Evolutionary conservation across 1,140 invertebrate genomes (phyloP).

Genomic region (Drosophila seguyi): DNA sequence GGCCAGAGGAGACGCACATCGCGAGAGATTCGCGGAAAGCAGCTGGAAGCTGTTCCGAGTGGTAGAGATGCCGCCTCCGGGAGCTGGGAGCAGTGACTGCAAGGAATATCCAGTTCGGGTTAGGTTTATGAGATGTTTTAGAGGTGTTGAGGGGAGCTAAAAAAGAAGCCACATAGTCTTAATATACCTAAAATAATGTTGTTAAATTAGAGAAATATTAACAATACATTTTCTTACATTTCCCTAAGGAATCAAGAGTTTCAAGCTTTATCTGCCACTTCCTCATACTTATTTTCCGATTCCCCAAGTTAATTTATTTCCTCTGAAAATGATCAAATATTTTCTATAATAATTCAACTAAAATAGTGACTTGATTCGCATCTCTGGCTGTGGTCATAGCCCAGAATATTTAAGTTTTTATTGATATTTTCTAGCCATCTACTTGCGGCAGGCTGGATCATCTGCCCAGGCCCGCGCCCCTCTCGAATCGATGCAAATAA

Average conservation of each 20-base stretch:
- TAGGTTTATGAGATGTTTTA: neutral
- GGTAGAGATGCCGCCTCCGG: constrained; percentile 10
- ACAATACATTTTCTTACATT: no score
- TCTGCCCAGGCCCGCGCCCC: constrained; percentile 17
- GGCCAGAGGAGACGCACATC: constrained; percentile 37
- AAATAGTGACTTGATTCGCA: constrained; percentile 1
- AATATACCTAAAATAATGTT: no score
- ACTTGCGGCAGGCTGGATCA: constrained; percentile 33
- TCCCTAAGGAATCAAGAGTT: no score
- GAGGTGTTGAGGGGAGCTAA: neutral
- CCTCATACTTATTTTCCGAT: no score
- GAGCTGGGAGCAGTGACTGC: constrained; percentile 12
- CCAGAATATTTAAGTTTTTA: constrained; percentile 64
- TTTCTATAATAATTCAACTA: neutral
- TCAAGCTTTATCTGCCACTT: no score
- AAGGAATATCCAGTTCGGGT: neutral
- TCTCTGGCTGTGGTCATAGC: constrained; percentile 47
- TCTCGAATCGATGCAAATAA: constrained; percentile 68
- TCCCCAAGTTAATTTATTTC: no score
- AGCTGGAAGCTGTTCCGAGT: constrained; percentile 71
- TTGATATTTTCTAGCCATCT: constrained; percentile 57
- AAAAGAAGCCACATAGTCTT: no score
- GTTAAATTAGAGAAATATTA: no score
- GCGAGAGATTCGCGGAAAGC: constrained; percentile 76
- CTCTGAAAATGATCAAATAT: neutral